Conservation (phyloP, 2,113 vertebrate genomes). For the Eulemur rufifrons region DNA sequence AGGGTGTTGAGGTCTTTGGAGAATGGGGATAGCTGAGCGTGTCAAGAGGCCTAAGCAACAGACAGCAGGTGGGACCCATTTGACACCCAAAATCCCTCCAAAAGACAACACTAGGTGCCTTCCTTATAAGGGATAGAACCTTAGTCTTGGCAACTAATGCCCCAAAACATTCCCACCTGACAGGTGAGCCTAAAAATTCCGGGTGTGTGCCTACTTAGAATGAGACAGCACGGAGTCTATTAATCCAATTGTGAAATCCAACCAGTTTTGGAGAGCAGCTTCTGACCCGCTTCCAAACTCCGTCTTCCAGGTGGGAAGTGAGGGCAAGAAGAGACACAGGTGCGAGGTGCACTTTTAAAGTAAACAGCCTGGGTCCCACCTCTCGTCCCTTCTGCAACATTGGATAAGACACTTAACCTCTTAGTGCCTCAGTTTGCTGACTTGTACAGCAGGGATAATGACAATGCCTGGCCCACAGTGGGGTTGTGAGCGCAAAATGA, state of each 20-base stretch:
- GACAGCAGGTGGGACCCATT: no score
- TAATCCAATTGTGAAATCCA: not conserved
- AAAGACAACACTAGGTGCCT: not conserved
- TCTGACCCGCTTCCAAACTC: not conserved
- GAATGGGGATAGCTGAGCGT: not conserved
- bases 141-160: not conserved
- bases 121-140: not conserved
- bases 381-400: not conserved
- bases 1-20: not conserved
- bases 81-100: not conserved
- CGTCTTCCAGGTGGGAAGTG: not conserved
- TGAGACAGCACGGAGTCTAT: not conserved
- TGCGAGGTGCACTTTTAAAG: not conserved
- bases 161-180: not conserved
- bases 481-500: not conserved
- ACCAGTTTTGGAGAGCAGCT: not conserved
- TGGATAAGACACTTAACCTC: not conserved
- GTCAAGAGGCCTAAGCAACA: not conserved
- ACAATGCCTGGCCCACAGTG: not conserved
- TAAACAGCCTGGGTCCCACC: not conserved
- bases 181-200: not conserved
- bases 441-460: not conserved
- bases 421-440: not conserved
- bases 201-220: not conserved
- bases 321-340: accelerated